Percentiles rank a stretch among this genome's conserved stretches.
Conservation (phyloP, 92 coral and sea anemone species). For the Phymanthus crucifer region DNA sequence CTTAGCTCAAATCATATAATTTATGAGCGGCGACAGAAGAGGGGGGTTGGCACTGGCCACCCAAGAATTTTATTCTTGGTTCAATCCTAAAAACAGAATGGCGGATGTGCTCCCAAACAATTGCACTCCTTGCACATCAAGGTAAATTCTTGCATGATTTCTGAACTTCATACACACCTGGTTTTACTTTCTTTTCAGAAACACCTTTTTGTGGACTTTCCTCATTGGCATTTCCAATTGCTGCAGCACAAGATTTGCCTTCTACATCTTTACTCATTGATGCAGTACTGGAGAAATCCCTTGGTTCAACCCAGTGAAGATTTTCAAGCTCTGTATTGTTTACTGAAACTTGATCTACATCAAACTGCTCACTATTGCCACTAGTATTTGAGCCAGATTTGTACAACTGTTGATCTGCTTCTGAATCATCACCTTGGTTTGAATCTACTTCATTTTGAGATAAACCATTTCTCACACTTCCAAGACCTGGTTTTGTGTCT, state of each 20-base stretch:
- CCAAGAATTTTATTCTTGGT: too few species aligned
- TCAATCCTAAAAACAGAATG: too few species aligned
- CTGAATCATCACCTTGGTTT: neutral
- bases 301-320: slow-evolving; percentile 12
- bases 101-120: too few species aligned
- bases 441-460: neutral
- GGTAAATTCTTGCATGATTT: too few species aligned
- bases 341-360: neutral
- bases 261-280: neutral
- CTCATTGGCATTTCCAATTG: neutral
- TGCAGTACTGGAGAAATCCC: neutral
- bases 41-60: too few species aligned
- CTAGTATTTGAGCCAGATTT: neutral
- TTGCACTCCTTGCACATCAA: too few species aligned
- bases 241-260: neutral
- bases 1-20: too few species aligned
- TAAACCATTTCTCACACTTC: neutral
- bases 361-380: neutral
- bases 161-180: neutral
- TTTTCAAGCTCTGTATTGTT: neutral
- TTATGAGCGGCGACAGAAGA: too few species aligned
- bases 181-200: neutral
- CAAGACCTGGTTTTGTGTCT: neutral
- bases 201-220: neutral
- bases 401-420: neutral